Conservation (phyloP, 2,888 invertebrate genomes). For the Melikaiella ostensackeni region DNA sequence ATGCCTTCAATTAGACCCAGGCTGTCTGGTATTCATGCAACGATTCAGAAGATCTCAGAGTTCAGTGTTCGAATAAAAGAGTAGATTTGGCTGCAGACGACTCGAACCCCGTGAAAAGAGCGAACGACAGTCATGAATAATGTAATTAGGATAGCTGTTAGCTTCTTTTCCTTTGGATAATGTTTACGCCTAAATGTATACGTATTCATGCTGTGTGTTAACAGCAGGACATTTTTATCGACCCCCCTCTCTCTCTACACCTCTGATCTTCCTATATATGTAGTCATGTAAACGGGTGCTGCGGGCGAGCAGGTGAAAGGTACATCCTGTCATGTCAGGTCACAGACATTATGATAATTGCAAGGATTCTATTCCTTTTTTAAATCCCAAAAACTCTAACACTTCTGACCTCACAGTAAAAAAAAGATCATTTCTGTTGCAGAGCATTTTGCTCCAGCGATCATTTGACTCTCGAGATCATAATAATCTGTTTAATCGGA, state of each 20-base stretch:
- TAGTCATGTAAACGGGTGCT: conserved; percentile 57
- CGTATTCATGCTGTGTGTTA: conserved; percentile 51
- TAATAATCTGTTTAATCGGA: no score
- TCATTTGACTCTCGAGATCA: no score
- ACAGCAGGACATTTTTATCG: conserved; percentile 69
- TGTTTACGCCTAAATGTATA: conserved; percentile 54
- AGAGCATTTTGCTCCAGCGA: no score
- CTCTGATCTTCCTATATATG: conserved; percentile 45
- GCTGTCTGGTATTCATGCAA: conserved; percentile 29
- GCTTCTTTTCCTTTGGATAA: conserved; percentile 59
- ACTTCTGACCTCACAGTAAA: not conserved
- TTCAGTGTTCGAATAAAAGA: conserved; percentile 36
- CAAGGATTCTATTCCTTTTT: conserved; percentile 29
- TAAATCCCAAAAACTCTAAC: not conserved
- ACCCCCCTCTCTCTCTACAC: conserved; percentile 63
- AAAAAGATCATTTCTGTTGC: no score
- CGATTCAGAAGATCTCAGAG: conserved; percentile 28
- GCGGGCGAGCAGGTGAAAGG: conserved; percentile 75
- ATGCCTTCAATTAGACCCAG: conserved; percentile 26
- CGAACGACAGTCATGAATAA: conserved; percentile 66
- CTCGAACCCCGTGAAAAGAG: conserved; percentile 27
- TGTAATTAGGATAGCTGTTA: conserved; percentile 64
- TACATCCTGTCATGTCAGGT: conserved; percentile 55
- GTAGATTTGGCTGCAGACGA: conserved; percentile 33
- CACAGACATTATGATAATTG: conserved; percentile 51